These are phyloP conservation scores for Bursaphelenchus mucronatus DNA, from an alignment of 1,140 invertebrate species.

Conservation along the genomic window DNA sequence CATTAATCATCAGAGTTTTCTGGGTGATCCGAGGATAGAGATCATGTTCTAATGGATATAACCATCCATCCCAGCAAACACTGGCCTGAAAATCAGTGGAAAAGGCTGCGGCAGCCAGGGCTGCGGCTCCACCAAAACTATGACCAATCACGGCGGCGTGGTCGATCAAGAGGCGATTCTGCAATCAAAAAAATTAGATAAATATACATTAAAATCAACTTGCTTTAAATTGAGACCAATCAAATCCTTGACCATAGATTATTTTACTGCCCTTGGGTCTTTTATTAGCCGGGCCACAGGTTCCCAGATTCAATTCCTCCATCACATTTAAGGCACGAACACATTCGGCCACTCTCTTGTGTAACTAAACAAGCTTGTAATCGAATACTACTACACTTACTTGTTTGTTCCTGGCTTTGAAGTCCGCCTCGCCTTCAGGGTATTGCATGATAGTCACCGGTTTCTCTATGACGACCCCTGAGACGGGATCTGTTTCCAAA, in stretches of 20 bases:
- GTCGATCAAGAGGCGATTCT: slow-evolving; percentile 66
- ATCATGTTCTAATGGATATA: slow-evolving; percentile 67
- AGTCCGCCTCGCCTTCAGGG: slow-evolving; percentile 58
- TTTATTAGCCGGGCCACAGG: slow-evolving; percentile 53
- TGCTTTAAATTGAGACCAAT: slow-evolving; percentile 62
- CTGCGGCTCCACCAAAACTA: slow-evolving; percentile 70
- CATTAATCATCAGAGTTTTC: slow-evolving; percentile 69
- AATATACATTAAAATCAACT: slow-evolving; percentile 8
- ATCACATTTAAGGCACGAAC: slow-evolving; percentile 65
- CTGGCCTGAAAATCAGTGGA: slow-evolving; percentile 63
- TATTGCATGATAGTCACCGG: slow-evolving; percentile 38
- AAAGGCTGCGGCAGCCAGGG: slow-evolving; percentile 65
- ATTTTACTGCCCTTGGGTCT: slow-evolving; percentile 61
- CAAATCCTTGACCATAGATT: slow-evolving; percentile 64
- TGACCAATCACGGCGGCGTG: slow-evolving; percentile 67
- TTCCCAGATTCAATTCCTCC: slow-evolving; percentile 65
- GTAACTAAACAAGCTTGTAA: slow-evolving; percentile 57
- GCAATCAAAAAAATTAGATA: slow-evolving; percentile 41
- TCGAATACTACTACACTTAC: slow-evolving; percentile 37
- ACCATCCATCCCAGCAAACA: slow-evolving; percentile 70
- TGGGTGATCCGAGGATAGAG: slow-evolving; percentile 64
- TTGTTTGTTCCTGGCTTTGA: slow-evolving; percentile 62
- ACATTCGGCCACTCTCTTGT: slow-evolving; percentile 66
- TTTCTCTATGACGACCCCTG: slow-evolving; percentile 39
- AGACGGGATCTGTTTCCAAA: slow-evolving; percentile 38